Percentiles rank a stretch among this genome's conserved stretches.
These are phyloP conservation scores for Mycalesis mineus DNA, from an alignment of 2,888 invertebrate genomes.

Conservation along the genomic window DNA sequence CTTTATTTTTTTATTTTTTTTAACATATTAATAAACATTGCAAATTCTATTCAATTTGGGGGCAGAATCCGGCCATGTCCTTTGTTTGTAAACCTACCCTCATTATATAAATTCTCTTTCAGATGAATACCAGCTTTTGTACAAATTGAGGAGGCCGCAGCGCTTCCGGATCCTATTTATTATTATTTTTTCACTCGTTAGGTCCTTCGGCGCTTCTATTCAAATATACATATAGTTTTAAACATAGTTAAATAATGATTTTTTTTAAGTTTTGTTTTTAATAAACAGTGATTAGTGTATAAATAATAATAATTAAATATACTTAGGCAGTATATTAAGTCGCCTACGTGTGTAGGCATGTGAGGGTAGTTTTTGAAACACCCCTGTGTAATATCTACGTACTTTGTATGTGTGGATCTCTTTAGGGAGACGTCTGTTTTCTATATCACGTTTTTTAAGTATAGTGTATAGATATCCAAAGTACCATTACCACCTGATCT, in stretches of 20 bases:
- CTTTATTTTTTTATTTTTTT: too few species aligned
- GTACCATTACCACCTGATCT: slow-evolving; percentile 1
- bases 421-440: slow-evolving; percentile 22
- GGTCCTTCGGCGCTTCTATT: slow-evolving; percentile 68
- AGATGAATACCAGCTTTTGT: slow-evolving; percentile 64
- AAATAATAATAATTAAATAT: slow-evolving; percentile 26
- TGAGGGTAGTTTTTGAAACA: slow-evolving; percentile 31
- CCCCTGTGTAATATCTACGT: slow-evolving; percentile 15
- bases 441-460: slow-evolving; percentile 18
- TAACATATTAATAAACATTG: too few species aligned
- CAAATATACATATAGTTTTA: slow-evolving; percentile 67
- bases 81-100: too few species aligned
- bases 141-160: slow-evolving; percentile 60
- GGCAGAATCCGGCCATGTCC: too few species aligned
- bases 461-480: slow-evolving; percentile 13
- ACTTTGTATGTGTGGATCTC: slow-evolving; percentile 13
- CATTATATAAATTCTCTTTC: slow-evolving; percentile 39
- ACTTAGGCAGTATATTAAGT: slow-evolving; percentile 44
- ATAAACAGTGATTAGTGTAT: slow-evolving; percentile 40
- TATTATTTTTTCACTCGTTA: slow-evolving; percentile 69
- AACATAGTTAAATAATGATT: slow-evolving; percentile 52
- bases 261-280: slow-evolving; percentile 60
- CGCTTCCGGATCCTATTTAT: slow-evolving; percentile 67
- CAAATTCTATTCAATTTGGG: too few species aligned
- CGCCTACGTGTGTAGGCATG: slow-evolving; percentile 51